These are phyloP conservation scores for Cettia cetti DNA, from an alignment of 2,113 vertebrate species.

Conservation along the genomic window DNA sequence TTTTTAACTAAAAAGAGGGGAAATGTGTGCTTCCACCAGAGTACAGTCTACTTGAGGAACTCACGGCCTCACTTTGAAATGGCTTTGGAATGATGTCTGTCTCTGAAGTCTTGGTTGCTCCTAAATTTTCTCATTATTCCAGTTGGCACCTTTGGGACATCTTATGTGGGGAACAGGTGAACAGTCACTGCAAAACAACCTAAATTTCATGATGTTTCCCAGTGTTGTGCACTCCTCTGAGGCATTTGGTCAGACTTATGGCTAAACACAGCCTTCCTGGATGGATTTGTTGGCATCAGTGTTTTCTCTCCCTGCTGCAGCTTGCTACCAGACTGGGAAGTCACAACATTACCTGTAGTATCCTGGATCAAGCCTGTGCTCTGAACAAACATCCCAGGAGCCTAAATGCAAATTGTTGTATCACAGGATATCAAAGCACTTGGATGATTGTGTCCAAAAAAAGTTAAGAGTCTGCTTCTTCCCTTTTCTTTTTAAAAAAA, in stretches of 20 bases:
- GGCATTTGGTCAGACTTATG: neutral
- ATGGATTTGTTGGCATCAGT: neutral
- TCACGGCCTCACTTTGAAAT: neutral
- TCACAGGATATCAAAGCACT: neutral
- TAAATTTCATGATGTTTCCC: neutral
- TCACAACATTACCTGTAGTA: neutral
- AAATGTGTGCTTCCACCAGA: neutral
- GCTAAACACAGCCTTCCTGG: neutral
- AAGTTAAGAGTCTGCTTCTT: slow-evolving; percentile 37
- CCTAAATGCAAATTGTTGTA: neutral
- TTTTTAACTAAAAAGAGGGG: neutral
- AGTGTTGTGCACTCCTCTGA: neutral
- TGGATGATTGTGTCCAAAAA: neutral
- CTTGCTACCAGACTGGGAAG: neutral
- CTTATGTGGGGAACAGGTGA: neutral
- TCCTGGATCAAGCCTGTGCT: neutral
- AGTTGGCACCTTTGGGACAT: accelerated
- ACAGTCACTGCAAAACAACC: neutral
- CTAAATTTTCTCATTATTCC: neutral
- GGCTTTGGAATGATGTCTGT: neutral
- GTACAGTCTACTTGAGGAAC: neutral
- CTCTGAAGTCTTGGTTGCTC: neutral
- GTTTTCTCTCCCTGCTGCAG: neutral
- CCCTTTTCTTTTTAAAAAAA: slow-evolving; percentile 4
- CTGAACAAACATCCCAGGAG: neutral